These are phyloP conservation scores for Campylomormyrus tamandua DNA, from an alignment of 2,113 vertebrate genomes.

Conservation along the genomic window DNA sequence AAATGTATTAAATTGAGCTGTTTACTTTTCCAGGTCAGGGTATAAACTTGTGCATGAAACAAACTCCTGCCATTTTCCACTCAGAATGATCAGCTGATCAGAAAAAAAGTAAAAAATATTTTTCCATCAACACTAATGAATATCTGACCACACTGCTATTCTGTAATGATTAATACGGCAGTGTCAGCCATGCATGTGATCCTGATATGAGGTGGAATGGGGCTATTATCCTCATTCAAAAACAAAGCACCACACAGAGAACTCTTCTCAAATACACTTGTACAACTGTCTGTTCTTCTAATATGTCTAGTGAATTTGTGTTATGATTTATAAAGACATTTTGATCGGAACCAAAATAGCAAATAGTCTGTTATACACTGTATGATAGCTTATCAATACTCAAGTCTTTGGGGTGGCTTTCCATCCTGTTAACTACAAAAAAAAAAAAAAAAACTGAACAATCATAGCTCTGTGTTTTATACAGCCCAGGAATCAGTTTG, in stretches of 20 bases:
- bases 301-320: neutral
- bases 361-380: neutral
- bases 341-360: neutral
- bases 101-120: neutral
- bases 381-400: neutral
- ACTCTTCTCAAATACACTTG: neutral
- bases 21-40: neutral
- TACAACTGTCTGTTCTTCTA: neutral
- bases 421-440: neutral
- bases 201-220: neutral
- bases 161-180: neutral
- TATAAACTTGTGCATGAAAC: neutral
- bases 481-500: neutral
- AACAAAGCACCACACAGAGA: neutral
- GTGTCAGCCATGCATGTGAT: neutral
- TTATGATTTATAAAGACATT: neutral
- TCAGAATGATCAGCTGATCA: conserved; percentile 28
- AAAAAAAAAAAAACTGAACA: neutral
- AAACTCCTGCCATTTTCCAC: neutral
- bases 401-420: neutral
- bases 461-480: neutral
- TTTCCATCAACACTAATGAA: neutral
- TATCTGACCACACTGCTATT: neutral
- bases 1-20: neutral
- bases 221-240: neutral